Base-by-base conservation (phyloP, 2,888 invertebrate species). In the Teleiodes luculella region DNA sequence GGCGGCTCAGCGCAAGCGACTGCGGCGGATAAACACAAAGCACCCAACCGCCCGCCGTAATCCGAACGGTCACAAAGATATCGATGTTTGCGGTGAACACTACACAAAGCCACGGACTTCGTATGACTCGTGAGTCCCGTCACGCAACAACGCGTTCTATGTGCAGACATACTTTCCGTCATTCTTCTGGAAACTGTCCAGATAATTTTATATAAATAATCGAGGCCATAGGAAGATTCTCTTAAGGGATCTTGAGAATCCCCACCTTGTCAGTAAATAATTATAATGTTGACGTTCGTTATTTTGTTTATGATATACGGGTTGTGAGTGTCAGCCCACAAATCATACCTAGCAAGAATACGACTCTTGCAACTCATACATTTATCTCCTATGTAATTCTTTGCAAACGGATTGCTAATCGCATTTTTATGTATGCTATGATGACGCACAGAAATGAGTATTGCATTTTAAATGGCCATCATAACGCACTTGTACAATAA, bases 51-150 rank as follows among this genome's bases (percentile, higher is more conserved):
- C 65, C 72, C 72, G 64, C 56, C 76, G 86, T 86, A 88, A 88
- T 83, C 74, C 81, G 82, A 86, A 84, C 87, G 74, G 72, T 67
- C 72, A 70, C 71, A 71, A 78, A 76, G 81, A 86, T 86, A 88
- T 87, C 81, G 76, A 83, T 86, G 76, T 83, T 83, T 86, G 89
- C 78, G 87, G 86, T 86, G 78, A 81, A 83, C 73, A 74, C 74
- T 78, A 78, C 72, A 69, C 67, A 71, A 67, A 73, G 73, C 72
- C 65, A 74, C 68, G 73, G 69, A 70, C 78, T 73, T 76, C 77
- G 74, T 72, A 71, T 76, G 76, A 80, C 78, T 74, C 67, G 51
- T 45, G 43, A 65, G 67, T 67, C 62, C 63, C 65, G 66, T 66
- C 64, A 63, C 64, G 64, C 24, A 13, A 39, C 35, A 37, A n/a